Conservation (phyloP, 1,140 invertebrate species). For the Probaryconus sp. region DNA sequence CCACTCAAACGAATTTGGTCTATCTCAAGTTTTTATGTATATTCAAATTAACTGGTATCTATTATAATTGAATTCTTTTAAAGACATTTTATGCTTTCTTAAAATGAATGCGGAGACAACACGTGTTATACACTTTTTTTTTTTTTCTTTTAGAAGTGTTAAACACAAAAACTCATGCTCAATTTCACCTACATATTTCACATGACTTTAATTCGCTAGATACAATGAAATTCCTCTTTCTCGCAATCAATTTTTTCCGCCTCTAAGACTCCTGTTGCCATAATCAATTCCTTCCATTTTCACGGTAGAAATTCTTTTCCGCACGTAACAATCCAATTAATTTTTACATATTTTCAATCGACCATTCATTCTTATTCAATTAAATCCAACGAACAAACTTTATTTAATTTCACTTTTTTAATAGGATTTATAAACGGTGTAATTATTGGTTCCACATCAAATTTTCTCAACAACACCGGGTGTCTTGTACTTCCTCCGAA, state of each 20-base stretch:
- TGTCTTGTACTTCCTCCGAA: conserved; percentile 23
- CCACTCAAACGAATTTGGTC: background rate
- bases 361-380: conserved; percentile 4
- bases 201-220: conserved; percentile 1
- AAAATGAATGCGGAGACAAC: background rate
- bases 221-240: conserved; percentile 3
- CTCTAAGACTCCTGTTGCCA: background rate
- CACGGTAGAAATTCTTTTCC: conserved; percentile 16
- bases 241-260: background rate
- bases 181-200: conserved; percentile 3
- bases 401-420: conserved; percentile 16
- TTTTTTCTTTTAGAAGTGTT: no score
- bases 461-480: background rate
- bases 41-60: background rate
- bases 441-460: conserved; percentile 9
- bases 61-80: conserved; percentile 6
- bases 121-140: conserved; percentile 1
- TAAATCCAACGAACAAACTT: conserved; percentile 3
- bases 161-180: no score
- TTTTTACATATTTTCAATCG: conserved; percentile 7
- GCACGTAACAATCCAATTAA: conserved; percentile 8
- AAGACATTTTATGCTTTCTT: conserved; percentile 12
- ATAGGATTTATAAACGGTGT: conserved; percentile 9
- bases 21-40: conserved; percentile 16
- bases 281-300: conserved; percentile 32